Percentiles rank a stretch among this genome's conserved stretches.
phyloP scores from a whole-genome alignment of 2,797 vertebrate genomes.

The Masticophis lateralis region DNA sequence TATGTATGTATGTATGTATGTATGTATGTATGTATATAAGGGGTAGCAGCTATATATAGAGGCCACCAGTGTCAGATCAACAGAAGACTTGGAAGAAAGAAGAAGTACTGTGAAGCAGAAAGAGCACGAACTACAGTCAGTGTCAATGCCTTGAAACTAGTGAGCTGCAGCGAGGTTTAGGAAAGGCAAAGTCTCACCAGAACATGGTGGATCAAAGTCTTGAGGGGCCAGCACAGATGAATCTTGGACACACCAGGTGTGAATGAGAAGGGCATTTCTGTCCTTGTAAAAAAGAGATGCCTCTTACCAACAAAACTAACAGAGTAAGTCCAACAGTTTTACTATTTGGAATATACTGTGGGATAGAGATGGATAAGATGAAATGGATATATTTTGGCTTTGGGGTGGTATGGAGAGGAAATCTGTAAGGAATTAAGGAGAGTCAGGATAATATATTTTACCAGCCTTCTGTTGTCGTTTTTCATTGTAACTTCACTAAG shows the following conservation, averaged over 20 bases:
- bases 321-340: not conserved
- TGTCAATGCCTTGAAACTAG: not conserved
- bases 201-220: not conserved
- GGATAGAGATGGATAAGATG: not conserved
- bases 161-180: not conserved
- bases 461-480: not conserved
- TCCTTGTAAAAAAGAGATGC: not conserved
- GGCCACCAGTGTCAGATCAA: not conserved
- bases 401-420: not conserved
- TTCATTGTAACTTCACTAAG: not conserved
- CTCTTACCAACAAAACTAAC: not conserved
- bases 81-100: not conserved
- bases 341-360: not conserved
- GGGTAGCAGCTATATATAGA: not conserved
- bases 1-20: too few species aligned
- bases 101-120: not conserved
- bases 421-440: not conserved
- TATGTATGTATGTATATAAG: too few species aligned
- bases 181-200: not conserved
- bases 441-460: not conserved
- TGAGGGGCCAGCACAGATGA: not conserved
- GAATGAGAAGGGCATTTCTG: not conserved
- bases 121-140: not conserved
- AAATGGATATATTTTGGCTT: not conserved
- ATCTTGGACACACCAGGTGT: not conserved